These are phyloP conservation scores for Drosophila sulfurigaster DNA, from an alignment of 1,140 invertebrate genomes.

Conservation along the genomic window DNA sequence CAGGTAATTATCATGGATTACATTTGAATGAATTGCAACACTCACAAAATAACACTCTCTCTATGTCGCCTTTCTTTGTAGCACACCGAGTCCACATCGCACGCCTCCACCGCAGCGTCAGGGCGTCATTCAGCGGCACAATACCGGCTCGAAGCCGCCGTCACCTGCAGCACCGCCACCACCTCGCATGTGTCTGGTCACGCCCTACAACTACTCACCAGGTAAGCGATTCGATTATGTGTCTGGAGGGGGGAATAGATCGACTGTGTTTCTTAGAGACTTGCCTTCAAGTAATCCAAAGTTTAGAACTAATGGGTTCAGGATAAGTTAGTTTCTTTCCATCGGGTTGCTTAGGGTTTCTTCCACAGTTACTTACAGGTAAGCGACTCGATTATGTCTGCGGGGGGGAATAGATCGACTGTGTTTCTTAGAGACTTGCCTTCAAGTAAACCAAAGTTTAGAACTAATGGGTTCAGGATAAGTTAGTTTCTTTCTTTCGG, in stretches of 20 bases:
- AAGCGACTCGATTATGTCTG: no score
- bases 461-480: no score
- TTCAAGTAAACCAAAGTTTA: no score
- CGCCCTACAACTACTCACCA: slow-evolving; percentile 86
- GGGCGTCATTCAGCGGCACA: slow-evolving; percentile 90
- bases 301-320: no score
- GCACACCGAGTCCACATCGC: slow-evolving; percentile 86
- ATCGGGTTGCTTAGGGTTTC: no score
- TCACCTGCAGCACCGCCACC: slow-evolving; percentile 82
- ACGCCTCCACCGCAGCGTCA: slow-evolving; percentile 87
- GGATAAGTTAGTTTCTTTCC: no score
- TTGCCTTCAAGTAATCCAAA: no score
- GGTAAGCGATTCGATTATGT: slow-evolving; percentile 61
- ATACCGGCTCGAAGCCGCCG: slow-evolving; percentile 86
- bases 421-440: no score
- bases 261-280: no score
- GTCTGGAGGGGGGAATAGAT: no score
- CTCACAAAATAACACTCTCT: not conserved
- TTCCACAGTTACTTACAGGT: not conserved
- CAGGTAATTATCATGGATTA: slow-evolving; percentile 60
- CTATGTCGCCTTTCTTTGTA: not conserved
- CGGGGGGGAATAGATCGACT: no score
- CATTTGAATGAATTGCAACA: not conserved
- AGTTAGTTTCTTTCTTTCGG: no score
- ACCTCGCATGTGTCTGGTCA: slow-evolving; percentile 72